Percentiles rank a stretch among this genome's conserved stretches.
Evolutionary conservation across 2,888 invertebrate genomes (phyloP).

Genomic region (Tenthredo scrophulariae): DNA sequence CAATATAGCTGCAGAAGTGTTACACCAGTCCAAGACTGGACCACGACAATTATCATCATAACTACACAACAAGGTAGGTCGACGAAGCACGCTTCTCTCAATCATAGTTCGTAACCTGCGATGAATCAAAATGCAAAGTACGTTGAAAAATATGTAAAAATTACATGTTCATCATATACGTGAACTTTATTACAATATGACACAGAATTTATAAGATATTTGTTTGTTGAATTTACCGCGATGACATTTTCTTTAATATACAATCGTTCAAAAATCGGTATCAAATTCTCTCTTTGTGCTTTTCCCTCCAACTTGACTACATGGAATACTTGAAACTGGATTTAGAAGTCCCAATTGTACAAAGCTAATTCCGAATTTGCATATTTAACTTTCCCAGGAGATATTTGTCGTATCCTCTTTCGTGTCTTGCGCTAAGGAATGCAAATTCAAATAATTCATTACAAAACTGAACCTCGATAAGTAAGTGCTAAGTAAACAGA

Average conservation of each 20-base stretch:
- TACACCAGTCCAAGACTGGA: conserved; percentile 29
- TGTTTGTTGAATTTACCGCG: not conserved
- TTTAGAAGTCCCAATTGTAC: not conserved
- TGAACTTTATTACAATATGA: not conserved
- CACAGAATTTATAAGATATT: not conserved
- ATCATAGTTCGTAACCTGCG: not conserved
- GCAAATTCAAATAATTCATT: not conserved
- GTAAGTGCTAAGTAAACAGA: not conserved
- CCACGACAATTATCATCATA: conserved; percentile 41
- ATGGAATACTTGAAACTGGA: not conserved
- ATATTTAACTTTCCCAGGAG: not conserved
- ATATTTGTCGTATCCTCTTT: not conserved
- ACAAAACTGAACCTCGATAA: not conserved
- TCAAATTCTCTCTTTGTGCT: not conserved
- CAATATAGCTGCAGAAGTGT: not conserved
- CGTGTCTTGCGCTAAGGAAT: not conserved
- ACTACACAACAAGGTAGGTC: conserved; percentile 11
- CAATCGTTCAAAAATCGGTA: not conserved
- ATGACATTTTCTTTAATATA: not conserved
- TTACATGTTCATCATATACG: not conserved
- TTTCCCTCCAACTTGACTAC: not conserved
- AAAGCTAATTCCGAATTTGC: not conserved
- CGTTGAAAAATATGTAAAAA: not conserved
- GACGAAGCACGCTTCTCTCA: not conserved
- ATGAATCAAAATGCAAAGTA: conserved; percentile 33